These are phyloP conservation scores for Disparrhopalites patrizii DNA, from an alignment of 2,888 invertebrate species.

Conservation along the genomic window DNA sequence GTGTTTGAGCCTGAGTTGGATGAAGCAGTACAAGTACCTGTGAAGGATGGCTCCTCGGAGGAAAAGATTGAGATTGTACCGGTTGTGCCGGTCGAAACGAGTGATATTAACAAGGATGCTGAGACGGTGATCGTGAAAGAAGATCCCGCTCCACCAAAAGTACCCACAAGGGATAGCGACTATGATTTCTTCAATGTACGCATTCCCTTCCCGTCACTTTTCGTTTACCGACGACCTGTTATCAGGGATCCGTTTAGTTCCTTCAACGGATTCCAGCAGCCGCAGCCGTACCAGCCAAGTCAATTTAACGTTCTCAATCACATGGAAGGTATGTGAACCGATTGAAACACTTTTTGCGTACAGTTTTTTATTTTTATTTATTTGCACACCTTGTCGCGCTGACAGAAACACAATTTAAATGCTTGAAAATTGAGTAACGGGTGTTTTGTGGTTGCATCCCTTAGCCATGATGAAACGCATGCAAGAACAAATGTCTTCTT, in stretches of 20 bases:
- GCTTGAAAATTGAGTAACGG: too few species aligned
- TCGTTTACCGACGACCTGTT: slow-evolving; percentile 41
- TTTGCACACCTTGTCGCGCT: too few species aligned
- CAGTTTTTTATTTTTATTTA: too few species aligned
- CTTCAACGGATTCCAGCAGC: slow-evolving; percentile 26
- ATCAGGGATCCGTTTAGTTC: slow-evolving; percentile 39
- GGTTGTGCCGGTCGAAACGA: background rate
- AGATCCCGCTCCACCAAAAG: background rate
- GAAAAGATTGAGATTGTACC: slow-evolving; percentile 19
- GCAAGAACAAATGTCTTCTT: slow-evolving; percentile 43
- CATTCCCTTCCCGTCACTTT: slow-evolving; percentile 38
- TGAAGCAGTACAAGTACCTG: background rate
- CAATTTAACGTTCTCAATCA: slow-evolving; percentile 14
- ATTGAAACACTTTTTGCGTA: too few species aligned
- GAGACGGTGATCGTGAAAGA: slow-evolving; percentile 8
- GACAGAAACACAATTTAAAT: too few species aligned
- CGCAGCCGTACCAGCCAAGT: background rate
- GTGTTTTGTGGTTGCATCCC: too few species aligned
- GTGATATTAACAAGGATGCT: slow-evolving; percentile 22
- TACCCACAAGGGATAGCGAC: background rate
- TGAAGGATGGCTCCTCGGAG: background rate
- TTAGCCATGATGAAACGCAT: slow-evolving; percentile 44
- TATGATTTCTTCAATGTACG: slow-evolving; percentile 30
- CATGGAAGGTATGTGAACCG: slow-evolving; percentile 32
- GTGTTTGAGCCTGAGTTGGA: slow-evolving; percentile 20